A percentile compares a stretch with the other conserved stretches of the same genome.
Conservation (phyloP, 2,113 vertebrate species). For the Myotis davidii region DNA sequence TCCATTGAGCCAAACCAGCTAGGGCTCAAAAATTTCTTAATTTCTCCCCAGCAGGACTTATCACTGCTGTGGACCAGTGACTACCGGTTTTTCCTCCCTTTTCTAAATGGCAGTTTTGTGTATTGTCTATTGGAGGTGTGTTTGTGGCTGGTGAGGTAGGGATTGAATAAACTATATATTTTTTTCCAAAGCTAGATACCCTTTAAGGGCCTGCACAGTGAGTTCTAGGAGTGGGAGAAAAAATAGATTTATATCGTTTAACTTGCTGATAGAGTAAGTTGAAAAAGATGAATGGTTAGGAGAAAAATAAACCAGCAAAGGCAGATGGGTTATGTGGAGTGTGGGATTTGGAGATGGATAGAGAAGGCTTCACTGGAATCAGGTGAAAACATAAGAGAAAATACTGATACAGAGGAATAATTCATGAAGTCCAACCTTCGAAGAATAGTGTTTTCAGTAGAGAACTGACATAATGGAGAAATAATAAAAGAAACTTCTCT, state of each 20-base stretch:
- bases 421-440: neutral
- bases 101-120: neutral
- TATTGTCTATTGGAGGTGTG: neutral
- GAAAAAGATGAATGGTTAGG: neutral
- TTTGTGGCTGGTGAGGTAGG: neutral
- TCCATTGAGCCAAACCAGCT: too few relatives aligned
- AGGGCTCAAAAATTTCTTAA: neutral
- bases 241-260: neutral
- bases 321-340: neutral
- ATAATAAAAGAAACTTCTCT: neutral
- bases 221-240: neutral
- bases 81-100: neutral
- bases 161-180: neutral
- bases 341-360: neutral
- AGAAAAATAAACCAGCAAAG: neutral
- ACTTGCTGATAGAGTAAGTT: neutral
- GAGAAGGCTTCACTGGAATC: neutral
- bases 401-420: neutral
- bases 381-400: constrained; percentile 35
- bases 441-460: neutral
- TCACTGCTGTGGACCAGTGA: neutral
- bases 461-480: neutral
- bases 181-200: neutral
- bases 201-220: neutral
- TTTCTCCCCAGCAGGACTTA: neutral